Evolutionary conservation across 2,113 vertebrate species (phyloP).

Genomic region (Arvicanthis niloticus): DNA sequence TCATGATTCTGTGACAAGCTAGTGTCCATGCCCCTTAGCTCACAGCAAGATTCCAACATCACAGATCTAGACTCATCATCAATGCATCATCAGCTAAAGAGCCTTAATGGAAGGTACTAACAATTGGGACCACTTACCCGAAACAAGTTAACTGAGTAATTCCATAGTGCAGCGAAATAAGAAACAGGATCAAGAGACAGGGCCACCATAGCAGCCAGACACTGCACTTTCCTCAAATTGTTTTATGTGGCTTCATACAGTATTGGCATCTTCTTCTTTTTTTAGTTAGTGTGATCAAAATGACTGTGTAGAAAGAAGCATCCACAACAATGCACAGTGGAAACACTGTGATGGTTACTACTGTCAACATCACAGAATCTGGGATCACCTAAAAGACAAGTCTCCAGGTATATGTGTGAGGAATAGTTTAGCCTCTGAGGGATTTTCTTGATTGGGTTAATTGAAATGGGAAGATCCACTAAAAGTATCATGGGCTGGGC

Average conservation of each 20-base stretch:
- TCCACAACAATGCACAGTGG: not conserved
- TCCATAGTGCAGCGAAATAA: not conserved
- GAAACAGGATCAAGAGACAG: conserved; percentile 19
- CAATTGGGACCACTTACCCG: not conserved
- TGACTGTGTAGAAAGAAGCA: not conserved
- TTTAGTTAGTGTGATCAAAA: not conserved
- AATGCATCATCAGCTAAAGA: not conserved
- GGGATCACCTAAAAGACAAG: not conserved
- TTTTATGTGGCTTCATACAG: not conserved
- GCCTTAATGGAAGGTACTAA: not conserved
- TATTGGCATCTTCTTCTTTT: not conserved
- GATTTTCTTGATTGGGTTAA: not conserved
- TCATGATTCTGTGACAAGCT: not conserved
- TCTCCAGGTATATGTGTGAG: not conserved
- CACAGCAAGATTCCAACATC: not conserved
- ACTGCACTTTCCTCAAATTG: not conserved
- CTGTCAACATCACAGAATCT: not conserved
- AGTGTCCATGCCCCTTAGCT: not conserved
- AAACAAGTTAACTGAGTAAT: not conserved
- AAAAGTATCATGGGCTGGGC: not conserved
- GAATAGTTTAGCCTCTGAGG: not conserved
- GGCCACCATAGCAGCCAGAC: fast-evolving
- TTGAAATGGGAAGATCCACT: not conserved
- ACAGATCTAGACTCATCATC: not conserved
- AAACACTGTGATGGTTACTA: not conserved